Evolutionary conservation across 2,797 vertebrate genomes (phyloP).

Genomic region (Pangasius krempfi): DNA sequence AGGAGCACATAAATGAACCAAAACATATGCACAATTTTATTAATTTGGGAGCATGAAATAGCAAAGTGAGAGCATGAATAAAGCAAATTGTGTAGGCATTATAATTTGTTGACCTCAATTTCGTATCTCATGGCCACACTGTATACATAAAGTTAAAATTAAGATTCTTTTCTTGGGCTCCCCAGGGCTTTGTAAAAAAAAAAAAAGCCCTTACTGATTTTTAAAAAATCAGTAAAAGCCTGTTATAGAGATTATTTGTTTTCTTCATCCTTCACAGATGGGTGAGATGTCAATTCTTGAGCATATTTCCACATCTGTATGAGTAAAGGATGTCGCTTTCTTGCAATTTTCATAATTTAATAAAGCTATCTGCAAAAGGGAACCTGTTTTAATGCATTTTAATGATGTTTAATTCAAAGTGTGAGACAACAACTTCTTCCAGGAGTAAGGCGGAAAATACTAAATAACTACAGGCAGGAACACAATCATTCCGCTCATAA

Average conservation of each 20-base stretch:
- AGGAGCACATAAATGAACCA: neutral
- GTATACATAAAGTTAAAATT: neutral
- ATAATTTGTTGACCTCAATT: neutral
- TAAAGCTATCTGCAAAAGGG: slow-evolving; percentile 14
- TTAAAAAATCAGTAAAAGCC: neutral
- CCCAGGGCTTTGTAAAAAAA: neutral
- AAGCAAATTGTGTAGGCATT: neutral
- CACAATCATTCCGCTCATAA: slow-evolving; percentile 32
- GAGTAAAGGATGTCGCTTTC: neutral
- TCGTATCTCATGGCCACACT: neutral
- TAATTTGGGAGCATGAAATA: neutral
- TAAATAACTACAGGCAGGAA: slow-evolving; percentile 40
- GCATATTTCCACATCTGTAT: slow-evolving; percentile 1
- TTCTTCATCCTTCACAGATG: neutral
- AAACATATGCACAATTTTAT: neutral
- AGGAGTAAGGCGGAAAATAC: slow-evolving; percentile 15
- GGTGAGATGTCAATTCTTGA: neutral
- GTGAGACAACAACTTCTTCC: slow-evolving; percentile 20
- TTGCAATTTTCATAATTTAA: slow-evolving; percentile 10
- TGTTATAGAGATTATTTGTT: slow-evolving; percentile 2
- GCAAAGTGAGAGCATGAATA: neutral
- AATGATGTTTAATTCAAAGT: slow-evolving; percentile 37
- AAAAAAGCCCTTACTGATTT: no score
- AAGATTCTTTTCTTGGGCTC: neutral
- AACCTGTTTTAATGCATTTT: slow-evolving; percentile 39